phyloP scores from a whole-genome alignment of 2,797 vertebrate species.

The Acanthurus tractus region DNA sequence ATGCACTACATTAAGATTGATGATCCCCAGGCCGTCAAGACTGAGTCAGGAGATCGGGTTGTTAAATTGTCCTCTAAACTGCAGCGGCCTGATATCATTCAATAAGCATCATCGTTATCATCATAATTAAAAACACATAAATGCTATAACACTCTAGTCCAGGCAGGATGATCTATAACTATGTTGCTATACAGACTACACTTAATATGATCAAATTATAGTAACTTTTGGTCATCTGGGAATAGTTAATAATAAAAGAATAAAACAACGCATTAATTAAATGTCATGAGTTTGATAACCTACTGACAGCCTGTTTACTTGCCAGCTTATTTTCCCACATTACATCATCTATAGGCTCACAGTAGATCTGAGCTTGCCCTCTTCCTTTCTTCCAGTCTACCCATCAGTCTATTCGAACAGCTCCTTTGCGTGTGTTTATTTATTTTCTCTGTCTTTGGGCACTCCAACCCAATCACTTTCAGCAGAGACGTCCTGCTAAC shows the following conservation, averaged over 20 bases:
- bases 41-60: neutral
- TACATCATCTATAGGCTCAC: conserved; percentile 2
- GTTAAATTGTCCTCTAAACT: neutral
- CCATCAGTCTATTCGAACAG: neutral
- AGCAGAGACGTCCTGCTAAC: too few relatives aligned
- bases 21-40: neutral
- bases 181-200: neutral
- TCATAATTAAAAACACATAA: too few relatives aligned
- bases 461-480: too few relatives aligned
- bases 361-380: neutral
- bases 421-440: too few relatives aligned
- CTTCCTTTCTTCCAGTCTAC: neutral
- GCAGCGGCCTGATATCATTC: neutral
- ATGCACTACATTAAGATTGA: too few relatives aligned
- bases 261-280: too few relatives aligned
- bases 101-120: too few relatives aligned
- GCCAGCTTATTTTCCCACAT: neutral
- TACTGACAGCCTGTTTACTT: neutral
- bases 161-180: too few relatives aligned
- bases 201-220: neutral
- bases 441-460: too few relatives aligned
- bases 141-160: too few relatives aligned
- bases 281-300: too few relatives aligned
- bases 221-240: neutral
- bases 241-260: neutral